These are phyloP conservation scores for Spisula subtruncata DNA, from an alignment of 2,888 invertebrate genomes.

Conservation along the genomic window DNA sequence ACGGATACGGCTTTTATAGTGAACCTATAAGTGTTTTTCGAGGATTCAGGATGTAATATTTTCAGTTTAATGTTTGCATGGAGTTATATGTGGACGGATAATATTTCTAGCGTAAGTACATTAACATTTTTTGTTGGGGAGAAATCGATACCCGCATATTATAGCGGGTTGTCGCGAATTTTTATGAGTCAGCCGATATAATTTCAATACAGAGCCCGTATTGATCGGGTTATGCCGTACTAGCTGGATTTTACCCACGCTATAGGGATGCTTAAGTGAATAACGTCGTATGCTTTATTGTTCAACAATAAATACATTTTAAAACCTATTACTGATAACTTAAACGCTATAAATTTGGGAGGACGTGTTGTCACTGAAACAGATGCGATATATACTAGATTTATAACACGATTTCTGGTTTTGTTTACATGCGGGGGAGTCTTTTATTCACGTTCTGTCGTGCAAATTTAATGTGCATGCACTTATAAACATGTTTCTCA, in stretches of 20 bases:
- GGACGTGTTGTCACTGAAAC: neutral
- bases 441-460: neutral
- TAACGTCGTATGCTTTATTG: neutral
- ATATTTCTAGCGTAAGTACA: conserved; percentile 4
- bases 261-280: neutral
- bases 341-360: neutral
- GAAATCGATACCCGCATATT: conserved; percentile 22
- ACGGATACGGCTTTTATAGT: neutral
- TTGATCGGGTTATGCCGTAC: conserved; percentile 9
- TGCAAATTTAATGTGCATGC: neutral
- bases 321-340: neutral
- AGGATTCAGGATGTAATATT: neutral
- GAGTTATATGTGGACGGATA: neutral
- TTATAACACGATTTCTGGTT: neutral
- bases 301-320: neutral
- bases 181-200: conserved; percentile 23
- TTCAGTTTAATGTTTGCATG: neutral
- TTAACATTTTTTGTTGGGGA: conserved; percentile 20
- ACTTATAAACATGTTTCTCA: neutral
- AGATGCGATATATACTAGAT: neutral
- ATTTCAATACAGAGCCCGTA: neutral
- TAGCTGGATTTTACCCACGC: conserved; percentile 7
- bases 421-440: neutral
- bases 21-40: neutral
- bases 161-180: neutral